phyloP scores from a whole-genome alignment of 2,113 vertebrate species.

The Chionodraco myersi region DNA sequence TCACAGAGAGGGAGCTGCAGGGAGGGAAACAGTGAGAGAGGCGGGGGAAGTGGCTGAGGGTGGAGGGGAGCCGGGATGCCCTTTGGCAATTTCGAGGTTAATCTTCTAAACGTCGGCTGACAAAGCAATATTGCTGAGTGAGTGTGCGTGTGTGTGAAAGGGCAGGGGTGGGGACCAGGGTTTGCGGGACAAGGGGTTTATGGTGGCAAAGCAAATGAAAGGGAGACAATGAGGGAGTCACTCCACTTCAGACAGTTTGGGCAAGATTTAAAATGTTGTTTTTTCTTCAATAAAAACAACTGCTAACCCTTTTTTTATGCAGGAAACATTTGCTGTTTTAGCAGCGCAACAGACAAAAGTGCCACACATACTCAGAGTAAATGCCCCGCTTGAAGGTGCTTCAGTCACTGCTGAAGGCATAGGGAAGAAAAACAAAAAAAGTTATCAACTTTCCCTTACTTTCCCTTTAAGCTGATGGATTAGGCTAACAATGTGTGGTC shows the following conservation, averaged over 20 bases:
- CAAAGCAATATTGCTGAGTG: conserved; percentile 70
- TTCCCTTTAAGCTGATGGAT: conserved; percentile 6
- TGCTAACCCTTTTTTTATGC: not conserved
- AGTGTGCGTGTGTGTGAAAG: conserved; percentile 39
- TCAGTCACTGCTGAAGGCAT: not conserved
- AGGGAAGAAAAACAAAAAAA: not conserved
- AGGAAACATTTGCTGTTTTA: conserved; percentile 24
- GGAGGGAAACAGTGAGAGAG: conserved; percentile 59
- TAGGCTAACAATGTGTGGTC: conserved; percentile 30
- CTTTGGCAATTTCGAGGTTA: conserved; percentile 78
- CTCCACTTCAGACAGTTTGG: conserved; percentile 29
- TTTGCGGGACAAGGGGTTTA: conserved; percentile 24
- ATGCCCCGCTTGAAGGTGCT: not conserved
- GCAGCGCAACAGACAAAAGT: not conserved
- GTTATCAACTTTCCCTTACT: not conserved
- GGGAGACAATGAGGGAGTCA: conserved; percentile 35
- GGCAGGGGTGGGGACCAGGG: conserved; percentile 32
- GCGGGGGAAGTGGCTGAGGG: conserved; percentile 11
- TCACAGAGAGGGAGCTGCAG: conserved; percentile 54
- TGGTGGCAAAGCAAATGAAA: conserved; percentile 46
- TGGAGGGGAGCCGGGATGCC: conserved; percentile 57
- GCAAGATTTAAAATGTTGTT: conserved; percentile 30
- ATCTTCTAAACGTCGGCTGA: conserved; percentile 79
- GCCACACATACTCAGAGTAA: not conserved
- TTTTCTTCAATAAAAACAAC: conserved; percentile 41